Conservation (phyloP, 2,888 invertebrate genomes). For the Eupeodes luniger region DNA sequence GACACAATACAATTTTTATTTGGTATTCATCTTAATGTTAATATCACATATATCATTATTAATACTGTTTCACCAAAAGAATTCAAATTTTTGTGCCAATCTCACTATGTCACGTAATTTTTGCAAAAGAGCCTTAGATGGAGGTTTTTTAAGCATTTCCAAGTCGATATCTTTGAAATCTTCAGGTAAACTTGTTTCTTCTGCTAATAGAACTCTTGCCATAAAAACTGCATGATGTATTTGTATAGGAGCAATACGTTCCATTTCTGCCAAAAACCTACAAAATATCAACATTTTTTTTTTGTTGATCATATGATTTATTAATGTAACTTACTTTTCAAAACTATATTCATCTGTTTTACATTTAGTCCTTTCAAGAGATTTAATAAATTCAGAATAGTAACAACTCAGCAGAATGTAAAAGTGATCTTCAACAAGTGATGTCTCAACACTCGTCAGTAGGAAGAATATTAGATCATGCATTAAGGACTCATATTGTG, state of each 20-base stretch:
- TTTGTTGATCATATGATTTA: not conserved
- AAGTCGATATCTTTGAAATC: conserved; percentile 84
- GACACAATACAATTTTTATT: no score
- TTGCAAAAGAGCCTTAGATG: conserved; percentile 35
- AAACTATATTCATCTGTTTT: conserved; percentile 83
- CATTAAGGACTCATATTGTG: conserved; percentile 85
- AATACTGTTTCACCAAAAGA: conserved; percentile 75
- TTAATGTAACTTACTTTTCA: conserved; percentile 81
- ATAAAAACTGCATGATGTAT: conserved; percentile 85
- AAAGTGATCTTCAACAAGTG: conserved; percentile 84
- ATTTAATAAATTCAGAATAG: conserved; percentile 84
- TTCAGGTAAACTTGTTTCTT: conserved; percentile 84
- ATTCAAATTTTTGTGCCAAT: conserved; percentile 79
- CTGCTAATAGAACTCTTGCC: conserved; percentile 85
- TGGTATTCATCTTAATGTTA: not conserved
- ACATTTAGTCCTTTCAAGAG: conserved; percentile 83
- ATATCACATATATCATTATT: conserved; percentile 21
- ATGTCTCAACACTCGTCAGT: conserved; percentile 85
- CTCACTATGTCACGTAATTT: conserved; percentile 77
- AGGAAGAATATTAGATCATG: conserved; percentile 86
- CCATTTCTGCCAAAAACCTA: conserved; percentile 83
- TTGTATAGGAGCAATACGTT: conserved; percentile 83
- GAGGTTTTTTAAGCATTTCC: conserved; percentile 75
- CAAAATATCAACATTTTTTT: not conserved
- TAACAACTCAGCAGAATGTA: conserved; percentile 85